Base-by-base conservation (phyloP, 2,113 vertebrate species). In the Bolborhynchus lineola region DNA sequence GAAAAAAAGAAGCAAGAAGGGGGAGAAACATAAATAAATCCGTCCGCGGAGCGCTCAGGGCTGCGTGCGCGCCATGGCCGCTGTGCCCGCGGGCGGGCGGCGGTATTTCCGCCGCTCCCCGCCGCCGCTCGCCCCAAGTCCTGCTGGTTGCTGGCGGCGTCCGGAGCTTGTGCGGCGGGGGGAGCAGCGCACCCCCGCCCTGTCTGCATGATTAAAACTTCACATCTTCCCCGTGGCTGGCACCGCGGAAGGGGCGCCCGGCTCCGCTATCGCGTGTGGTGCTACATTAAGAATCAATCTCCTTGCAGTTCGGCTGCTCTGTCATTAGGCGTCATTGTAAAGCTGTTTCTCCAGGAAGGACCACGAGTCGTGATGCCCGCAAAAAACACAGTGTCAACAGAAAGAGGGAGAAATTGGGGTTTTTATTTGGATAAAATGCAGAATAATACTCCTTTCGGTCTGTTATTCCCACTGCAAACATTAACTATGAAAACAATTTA, bases 301-400 rank as follows among this genome's bases (percentile, higher is more conserved):
- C 85, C 97, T 57, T 98, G 98, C 98, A 98, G 92, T 98, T 98
- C 98, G 94, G 76, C 97, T 88, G 94, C 93, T 97, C 96, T 95
- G 97, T 96, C 98, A 97, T 98, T 98, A 98, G 98, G 98, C 98
- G 98, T 98, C 98, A 98, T 98, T 87, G 97, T 97, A 96, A 97
- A 98, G 97, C 98, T 95, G 59, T 62, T 97, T 97, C 96, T 98
- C 92, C 91, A 63, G 93, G 91, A 93, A 74, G 53, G 46, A 33
- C 79, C 62, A 92, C 50, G 79, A 59, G n/a, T 79, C 67, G 93
- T 26, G 78, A 85, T 86, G 91, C 47, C 75, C 35, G 49, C 74
- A 37, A 68, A 81, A 94, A 92, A 94, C 31, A 47, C 46, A 29
- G n/a, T 59, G 42, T 57, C 92, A 77, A 91, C 60, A 65, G 63